Percentiles rank a stretch among this genome's conserved stretches.
Conservation (phyloP, 2,113 vertebrate species). For the Hypomesus transpacificus region DNA sequence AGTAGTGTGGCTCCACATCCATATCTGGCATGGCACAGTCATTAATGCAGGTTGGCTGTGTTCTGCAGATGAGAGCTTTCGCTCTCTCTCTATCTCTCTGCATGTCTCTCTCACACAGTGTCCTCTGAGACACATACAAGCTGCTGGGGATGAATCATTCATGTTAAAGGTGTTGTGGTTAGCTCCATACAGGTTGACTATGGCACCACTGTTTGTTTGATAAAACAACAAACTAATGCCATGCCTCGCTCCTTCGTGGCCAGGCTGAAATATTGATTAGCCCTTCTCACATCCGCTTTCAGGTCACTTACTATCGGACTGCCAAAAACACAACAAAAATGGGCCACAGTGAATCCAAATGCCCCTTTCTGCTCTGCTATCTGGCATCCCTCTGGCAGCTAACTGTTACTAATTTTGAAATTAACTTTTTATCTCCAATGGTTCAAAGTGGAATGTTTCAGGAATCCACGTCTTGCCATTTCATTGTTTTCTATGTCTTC, state of each 20-base stretch:
- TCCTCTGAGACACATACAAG: slow-evolving; percentile 40
- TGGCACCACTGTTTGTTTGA: slow-evolving; percentile 31
- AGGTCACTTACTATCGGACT: slow-evolving; percentile 18
- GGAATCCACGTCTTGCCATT: too few relatives aligned
- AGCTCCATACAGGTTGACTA: background rate
- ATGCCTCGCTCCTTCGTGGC: slow-evolving; percentile 5
- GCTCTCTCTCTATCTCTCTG: background rate
- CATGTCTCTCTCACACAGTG: slow-evolving; percentile 20
- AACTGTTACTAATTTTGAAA: too few relatives aligned
- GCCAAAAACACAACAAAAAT: too few relatives aligned
- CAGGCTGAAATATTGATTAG: slow-evolving; percentile 46
- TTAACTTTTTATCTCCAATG: too few relatives aligned
- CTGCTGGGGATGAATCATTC: slow-evolving; percentile 44
- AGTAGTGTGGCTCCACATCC: background rate
- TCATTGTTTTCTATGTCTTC: too few relatives aligned
- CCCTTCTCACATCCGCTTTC: slow-evolving; percentile 27
- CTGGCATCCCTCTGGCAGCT: background rate
- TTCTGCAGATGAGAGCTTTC: slow-evolving; percentile 20
- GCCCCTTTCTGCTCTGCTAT: background rate
- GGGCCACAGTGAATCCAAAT: too few relatives aligned
- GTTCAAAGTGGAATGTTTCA: too few relatives aligned
- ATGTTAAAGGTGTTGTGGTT: slow-evolving; percentile 38
- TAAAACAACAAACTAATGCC: slow-evolving; percentile 24
- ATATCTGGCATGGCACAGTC: background rate
- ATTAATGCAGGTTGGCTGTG: slow-evolving; percentile 28